Evolutionary conservation across 2,797 vertebrate species (phyloP), one percentile per base, ranked within the genome.

Genomic region (Pseudomugil gertrudae): DNA sequence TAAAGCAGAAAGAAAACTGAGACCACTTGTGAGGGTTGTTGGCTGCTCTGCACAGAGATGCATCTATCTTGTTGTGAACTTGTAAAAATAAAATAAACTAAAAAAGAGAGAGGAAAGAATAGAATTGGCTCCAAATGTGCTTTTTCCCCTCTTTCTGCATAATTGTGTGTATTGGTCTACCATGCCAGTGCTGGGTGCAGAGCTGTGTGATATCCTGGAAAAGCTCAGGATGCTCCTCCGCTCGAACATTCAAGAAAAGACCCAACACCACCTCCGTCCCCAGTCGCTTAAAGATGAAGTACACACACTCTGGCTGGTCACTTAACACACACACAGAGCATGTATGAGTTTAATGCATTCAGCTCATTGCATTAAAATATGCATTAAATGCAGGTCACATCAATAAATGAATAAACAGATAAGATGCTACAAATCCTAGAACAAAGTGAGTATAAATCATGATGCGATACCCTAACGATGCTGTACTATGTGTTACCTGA

Each of bases 131-230:
- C 0, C 1, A 47, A 21, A 9, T 47, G 45, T 45, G 45, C 9
- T 7, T 26, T 64, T 43, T 57, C 54, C 19, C 26, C 21, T 43
- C 54, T 57, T 21, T 30, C 19, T 53, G 35, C 33, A n/a, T 38
- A 0, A 43, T 5, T 26, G 3, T 17, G 8, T 32, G 32, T 56
- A 57, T 59, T 35, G 48, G 10, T 53, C 9, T 73, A 92, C 91
- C 91, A 19, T 92, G 91, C 89, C 90, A 93, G 74, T 93, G 92
- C 19, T 79, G 78, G 4, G 87, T 92, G 84, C 90, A 91, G 26
- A 91, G 92, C 13, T 85, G 66, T n/a, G 64, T 66, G 55, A 92
- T 90, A 60, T 92, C 83, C 66, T 89, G 66, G 66, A 85, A 90
- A 15, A 87, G 80, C 50, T 88, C 79, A 2, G 90, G 88, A 26